Conservation (phyloP, 2,888 invertebrate species). For the Dascillus cervinus region DNA sequence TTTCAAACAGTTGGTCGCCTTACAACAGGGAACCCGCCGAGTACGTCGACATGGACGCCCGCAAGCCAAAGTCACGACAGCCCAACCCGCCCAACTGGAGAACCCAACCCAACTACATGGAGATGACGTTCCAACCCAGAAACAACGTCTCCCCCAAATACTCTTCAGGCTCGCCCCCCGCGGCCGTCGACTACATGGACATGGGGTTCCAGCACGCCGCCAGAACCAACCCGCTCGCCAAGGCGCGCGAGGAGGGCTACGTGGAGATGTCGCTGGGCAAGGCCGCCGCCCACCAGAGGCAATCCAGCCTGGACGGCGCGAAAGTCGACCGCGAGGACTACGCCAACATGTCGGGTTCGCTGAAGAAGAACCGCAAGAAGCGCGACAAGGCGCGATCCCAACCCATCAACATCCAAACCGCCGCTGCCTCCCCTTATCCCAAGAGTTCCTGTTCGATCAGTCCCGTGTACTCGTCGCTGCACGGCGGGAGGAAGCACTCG, state of each 20-base stretch:
- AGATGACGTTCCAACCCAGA: slow-evolving; percentile 41
- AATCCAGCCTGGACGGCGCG: slow-evolving; percentile 32
- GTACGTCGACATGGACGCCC: slow-evolving; percentile 39
- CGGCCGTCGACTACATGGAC: slow-evolving; percentile 22
- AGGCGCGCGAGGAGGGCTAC: slow-evolving; percentile 52
- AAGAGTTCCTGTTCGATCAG: slow-evolving; percentile 22
- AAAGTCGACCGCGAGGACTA: slow-evolving; percentile 42
- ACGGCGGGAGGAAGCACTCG: slow-evolving; percentile 35
- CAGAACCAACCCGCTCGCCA: slow-evolving; percentile 15
- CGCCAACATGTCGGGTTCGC: slow-evolving; percentile 45
- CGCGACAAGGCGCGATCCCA: slow-evolving; percentile 49
- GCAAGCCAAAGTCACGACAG: slow-evolving; percentile 12
- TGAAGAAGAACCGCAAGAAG: slow-evolving; percentile 32
- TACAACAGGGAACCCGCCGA: slow-evolving; percentile 22
- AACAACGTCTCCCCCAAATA: slow-evolving; percentile 18
- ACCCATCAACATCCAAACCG: slow-evolving; percentile 54
- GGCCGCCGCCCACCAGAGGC: slow-evolving; percentile 26
- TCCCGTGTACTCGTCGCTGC: slow-evolving; percentile 17
- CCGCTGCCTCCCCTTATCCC: slow-evolving; percentile 24
- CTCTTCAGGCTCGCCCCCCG: slow-evolving; percentile 18
- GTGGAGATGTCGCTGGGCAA: slow-evolving; percentile 56
- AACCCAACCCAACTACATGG: slow-evolving; percentile 35
- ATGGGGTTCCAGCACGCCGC: slow-evolving; percentile 10
- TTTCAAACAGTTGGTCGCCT: slow-evolving; percentile 3
- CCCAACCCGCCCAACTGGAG: slow-evolving; percentile 8